These are phyloP conservation scores for Hystrix cristata DNA, from an alignment of 2,113 vertebrate genomes.

Conservation along the genomic window DNA sequence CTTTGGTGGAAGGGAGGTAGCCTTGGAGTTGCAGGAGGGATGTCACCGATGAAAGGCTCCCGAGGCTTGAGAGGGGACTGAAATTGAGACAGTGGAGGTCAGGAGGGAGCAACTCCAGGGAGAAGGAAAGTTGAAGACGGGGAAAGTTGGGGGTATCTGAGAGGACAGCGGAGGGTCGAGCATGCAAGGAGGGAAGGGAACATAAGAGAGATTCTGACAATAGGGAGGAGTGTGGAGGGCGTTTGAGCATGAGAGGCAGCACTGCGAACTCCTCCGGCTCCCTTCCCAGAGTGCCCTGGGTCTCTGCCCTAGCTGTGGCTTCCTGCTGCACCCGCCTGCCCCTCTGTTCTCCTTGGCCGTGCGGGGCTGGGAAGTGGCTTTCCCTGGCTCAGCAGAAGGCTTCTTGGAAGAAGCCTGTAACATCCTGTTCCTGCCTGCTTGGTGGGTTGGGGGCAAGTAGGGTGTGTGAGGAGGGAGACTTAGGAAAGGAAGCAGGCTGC, in stretches of 20 bases:
- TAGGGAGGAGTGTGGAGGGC: not conserved
- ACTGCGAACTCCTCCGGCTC: not conserved
- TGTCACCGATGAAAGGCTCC: not conserved
- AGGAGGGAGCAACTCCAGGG: not conserved
- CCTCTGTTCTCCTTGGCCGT: constrained; percentile 42
- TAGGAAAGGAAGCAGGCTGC: not conserved
- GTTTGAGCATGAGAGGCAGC: not conserved
- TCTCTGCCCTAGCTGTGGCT: constrained; percentile 39
- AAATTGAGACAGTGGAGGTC: not conserved
- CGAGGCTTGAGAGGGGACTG: not conserved
- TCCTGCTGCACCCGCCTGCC: not conserved
- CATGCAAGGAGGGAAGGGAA: not conserved
- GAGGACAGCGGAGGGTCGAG: not conserved
- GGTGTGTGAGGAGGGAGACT: not conserved
- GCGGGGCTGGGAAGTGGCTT: constrained; percentile 69
- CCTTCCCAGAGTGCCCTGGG: fast-evolving
- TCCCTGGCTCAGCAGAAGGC: constrained; percentile 77
- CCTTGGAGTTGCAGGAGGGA: not conserved
- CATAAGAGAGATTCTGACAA: not conserved
- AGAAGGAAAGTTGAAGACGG: not conserved
- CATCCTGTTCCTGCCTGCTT: constrained; percentile 51
- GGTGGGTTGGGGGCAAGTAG: not conserved
- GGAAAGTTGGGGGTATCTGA: not conserved
- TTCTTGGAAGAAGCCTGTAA: constrained; percentile 71
- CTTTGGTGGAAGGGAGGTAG: not conserved